phyloP scores from a whole-genome alignment of 2,888 invertebrate species.

The Heteromyza rotundicornis region DNA sequence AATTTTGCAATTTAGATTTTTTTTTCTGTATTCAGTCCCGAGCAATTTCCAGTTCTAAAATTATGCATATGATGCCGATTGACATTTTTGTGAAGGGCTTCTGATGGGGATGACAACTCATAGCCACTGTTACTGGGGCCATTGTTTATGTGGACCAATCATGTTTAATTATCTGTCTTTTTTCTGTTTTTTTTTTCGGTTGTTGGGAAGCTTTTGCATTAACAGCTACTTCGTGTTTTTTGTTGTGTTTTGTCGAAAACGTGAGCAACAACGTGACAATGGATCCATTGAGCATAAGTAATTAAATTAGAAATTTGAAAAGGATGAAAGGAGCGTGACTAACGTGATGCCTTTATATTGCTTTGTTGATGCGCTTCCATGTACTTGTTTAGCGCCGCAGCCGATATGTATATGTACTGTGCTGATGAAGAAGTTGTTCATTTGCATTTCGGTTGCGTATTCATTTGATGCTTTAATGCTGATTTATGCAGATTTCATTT shows the following conservation, averaged over 20 bases:
- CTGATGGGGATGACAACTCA: background rate
- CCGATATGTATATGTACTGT: conserved; percentile 10
- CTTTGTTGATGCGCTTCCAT: conserved; percentile 19
- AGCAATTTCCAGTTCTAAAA: background rate
- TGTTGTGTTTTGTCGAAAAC: conserved; percentile 40
- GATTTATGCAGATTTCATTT: conserved; percentile 56
- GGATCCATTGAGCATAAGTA: conserved; percentile 59
- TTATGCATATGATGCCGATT: conserved; percentile 14
- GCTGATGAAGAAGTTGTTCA: conserved; percentile 34
- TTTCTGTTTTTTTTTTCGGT: conserved; percentile 5
- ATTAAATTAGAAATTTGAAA: conserved; percentile 59
- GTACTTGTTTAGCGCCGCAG: too few species aligned
- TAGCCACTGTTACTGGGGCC: background rate
- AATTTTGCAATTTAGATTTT: too few species aligned
- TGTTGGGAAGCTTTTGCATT: background rate
- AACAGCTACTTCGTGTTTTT: conserved; percentile 36
- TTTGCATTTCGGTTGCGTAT: conserved; percentile 42
- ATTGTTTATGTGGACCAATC: conserved; percentile 35
- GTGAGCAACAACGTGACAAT: conserved; percentile 41
- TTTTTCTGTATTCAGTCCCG: too few species aligned
- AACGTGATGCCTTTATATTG: conserved; percentile 40
- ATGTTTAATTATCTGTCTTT: conserved; percentile 41
- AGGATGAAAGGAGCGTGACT: conserved; percentile 43
- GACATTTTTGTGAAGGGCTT: conserved; percentile 16
- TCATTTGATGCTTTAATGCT: conserved; percentile 33